Evolutionary conservation across 2,797 vertebrate species (phyloP).

Genomic region (Protosalanx chinensis): DNA sequence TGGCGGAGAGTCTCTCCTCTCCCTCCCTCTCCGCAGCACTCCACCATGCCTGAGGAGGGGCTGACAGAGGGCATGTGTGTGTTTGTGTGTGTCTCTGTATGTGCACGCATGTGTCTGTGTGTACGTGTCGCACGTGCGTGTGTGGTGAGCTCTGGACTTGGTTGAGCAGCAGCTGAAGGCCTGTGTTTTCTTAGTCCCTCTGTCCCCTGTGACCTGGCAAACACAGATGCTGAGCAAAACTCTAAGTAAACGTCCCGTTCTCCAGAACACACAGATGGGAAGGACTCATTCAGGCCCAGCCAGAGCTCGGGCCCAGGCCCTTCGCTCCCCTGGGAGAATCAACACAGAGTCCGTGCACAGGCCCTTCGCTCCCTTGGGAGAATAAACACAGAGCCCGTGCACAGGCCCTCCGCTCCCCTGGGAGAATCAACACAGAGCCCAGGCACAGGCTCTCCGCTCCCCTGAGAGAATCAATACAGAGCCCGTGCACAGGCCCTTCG

Average conservation of each 20-base stretch:
- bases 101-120: not conserved
- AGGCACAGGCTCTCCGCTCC: too few relatives aligned
- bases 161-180: conserved; percentile 18
- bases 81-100: not conserved
- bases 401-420: too few relatives aligned
- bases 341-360: too few relatives aligned
- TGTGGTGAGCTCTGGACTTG: not conserved
- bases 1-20: conserved; percentile 37
- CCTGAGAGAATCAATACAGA: conserved; percentile 41
- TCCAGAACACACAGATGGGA: not conserved
- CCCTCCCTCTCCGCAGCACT: conserved; percentile 10
- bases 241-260: conserved; percentile 13
- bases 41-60: not conserved
- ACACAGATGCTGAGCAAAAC: conserved; percentile 62
- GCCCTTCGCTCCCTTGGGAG: conserved; percentile 17
- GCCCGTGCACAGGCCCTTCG: conserved; percentile 25
- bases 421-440: conserved; percentile 42
- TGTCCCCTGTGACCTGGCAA: conserved; percentile 53
- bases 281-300: not conserved
- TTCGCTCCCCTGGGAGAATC: conserved; percentile 29
- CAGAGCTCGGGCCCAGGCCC: conserved; percentile 33
- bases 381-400: conserved; percentile 27
- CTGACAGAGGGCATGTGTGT: conserved; percentile 19
- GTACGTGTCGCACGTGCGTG: not conserved
- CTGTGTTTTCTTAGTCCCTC: conserved; percentile 20